A percentile compares a stretch with the other conserved stretches of the same genome.
phyloP scores from a whole-genome alignment of 2,888 invertebrate species.

The Noctua fimbriata region DNA sequence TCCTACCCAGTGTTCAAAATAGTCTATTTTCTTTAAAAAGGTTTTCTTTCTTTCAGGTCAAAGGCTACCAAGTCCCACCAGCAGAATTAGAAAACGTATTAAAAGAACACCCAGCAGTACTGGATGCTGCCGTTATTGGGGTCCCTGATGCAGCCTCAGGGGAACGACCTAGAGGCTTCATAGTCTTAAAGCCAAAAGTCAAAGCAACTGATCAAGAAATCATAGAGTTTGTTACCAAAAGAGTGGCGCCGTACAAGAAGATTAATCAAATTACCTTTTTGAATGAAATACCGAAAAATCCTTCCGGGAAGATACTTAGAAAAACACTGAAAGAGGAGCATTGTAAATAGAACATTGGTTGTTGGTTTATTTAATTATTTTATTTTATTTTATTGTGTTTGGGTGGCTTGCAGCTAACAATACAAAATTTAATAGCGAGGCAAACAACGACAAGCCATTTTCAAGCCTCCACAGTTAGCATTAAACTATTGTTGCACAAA shows the following conservation, averaged over 20 bases:
- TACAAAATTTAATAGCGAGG: no score
- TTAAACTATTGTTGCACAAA: no score
- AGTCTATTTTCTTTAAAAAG: neutral
- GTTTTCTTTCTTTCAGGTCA: conserved; percentile 84
- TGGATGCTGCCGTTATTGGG: conserved; percentile 96
- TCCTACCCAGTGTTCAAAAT: no score
- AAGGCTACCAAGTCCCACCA: conserved; percentile 95
- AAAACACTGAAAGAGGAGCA: conserved; percentile 86
- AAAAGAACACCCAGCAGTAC: conserved; percentile 93
- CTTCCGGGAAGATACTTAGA: conserved; percentile 94
- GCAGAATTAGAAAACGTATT: conserved; percentile 95
- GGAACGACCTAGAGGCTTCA: conserved; percentile 94
- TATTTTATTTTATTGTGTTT: no score
- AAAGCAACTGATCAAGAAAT: conserved; percentile 90
- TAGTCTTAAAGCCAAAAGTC: conserved; percentile 89
- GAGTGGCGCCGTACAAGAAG: conserved; percentile 94
- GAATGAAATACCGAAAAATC: conserved; percentile 93
- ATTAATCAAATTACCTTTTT: conserved; percentile 92
- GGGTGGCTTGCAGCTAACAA: no score
- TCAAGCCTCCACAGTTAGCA: no score
- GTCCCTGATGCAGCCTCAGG: conserved; percentile 92
- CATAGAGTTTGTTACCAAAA: conserved; percentile 90
- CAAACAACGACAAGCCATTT: no score
- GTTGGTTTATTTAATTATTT: no score
- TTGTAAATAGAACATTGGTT: conserved; percentile 44